Percentiles rank a stretch among this genome's conserved stretches.
These are phyloP conservation scores for Ferrisia virgata DNA, from an alignment of 2,888 invertebrate species.

Conservation along the genomic window DNA sequence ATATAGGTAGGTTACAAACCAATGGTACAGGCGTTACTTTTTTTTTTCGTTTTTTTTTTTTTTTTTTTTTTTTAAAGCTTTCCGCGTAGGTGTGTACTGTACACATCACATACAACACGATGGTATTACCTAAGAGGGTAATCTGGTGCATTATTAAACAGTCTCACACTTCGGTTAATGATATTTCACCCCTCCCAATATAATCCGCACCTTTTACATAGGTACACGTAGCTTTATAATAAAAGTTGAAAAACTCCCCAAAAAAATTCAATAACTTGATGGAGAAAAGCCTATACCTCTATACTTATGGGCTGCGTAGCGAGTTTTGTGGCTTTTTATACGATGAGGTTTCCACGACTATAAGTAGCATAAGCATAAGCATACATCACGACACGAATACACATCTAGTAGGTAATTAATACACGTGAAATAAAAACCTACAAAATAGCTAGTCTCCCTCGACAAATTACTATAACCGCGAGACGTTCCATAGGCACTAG, in stretches of 20 bases:
- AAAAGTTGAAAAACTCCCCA: neutral
- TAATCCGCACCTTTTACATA: neutral
- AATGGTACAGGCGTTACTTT: neutral
- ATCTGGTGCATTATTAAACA: conserved; percentile 8
- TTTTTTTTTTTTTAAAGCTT: neutral
- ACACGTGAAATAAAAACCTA: neutral
- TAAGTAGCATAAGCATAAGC: neutral
- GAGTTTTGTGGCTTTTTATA: neutral
- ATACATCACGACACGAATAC: neutral
- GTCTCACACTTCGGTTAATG: neutral
- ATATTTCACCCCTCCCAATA: neutral
- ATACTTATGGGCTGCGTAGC: no score
- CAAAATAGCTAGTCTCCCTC: neutral
- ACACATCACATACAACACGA: neutral
- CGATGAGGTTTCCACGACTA: neutral
- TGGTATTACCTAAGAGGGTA: neutral
- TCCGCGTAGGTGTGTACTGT: neutral
- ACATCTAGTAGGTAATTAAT: neutral
- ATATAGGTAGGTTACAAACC: no score
- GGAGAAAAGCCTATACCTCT: no score
- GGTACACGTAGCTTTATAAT: no score
- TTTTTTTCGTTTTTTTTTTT: neutral
- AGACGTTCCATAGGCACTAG: neutral
- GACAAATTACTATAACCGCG: neutral
- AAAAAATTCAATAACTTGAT: neutral